Conservation (phyloP, 2,888 invertebrate genomes). For the Myopa tessellatipennis region DNA sequence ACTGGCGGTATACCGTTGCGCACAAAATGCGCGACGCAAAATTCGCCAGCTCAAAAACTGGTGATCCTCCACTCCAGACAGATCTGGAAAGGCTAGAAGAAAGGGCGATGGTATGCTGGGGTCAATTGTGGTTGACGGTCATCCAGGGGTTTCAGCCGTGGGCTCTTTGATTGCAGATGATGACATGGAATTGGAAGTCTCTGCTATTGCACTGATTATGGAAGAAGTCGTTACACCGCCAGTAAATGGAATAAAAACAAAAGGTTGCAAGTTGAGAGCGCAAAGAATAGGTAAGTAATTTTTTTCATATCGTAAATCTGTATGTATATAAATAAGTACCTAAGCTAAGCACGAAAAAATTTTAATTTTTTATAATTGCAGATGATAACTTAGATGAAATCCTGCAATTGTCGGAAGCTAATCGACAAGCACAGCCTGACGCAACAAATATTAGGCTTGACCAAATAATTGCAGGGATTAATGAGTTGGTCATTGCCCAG, state of each 20-base stretch:
- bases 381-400: too few relatives aligned
- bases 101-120: not conserved
- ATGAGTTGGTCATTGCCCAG: too few relatives aligned
- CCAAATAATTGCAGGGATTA: too few relatives aligned
- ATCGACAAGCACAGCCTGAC: too few relatives aligned
- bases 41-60: not conserved
- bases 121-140: not conserved
- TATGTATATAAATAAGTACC: too few relatives aligned
- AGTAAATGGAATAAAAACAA: not conserved
- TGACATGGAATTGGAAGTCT: not conserved
- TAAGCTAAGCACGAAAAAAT: too few relatives aligned
- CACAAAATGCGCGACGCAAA: not conserved
- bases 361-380: too few relatives aligned
- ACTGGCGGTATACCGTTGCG: not conserved
- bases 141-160: not conserved
- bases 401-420: too few relatives aligned
- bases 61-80: not conserved
- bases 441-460: too few relatives aligned
- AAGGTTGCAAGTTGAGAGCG: not conserved
- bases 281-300: not conserved
- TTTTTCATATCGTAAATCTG: not conserved
- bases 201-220: not conserved
- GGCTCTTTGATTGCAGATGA: not conserved
- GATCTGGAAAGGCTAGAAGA: not conserved
- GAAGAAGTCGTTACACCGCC: not conserved